Evolutionary conservation across 2,113 vertebrate genomes (phyloP), one percentile per base, ranked within the genome.

Genomic region (Charina bottae): DNA sequence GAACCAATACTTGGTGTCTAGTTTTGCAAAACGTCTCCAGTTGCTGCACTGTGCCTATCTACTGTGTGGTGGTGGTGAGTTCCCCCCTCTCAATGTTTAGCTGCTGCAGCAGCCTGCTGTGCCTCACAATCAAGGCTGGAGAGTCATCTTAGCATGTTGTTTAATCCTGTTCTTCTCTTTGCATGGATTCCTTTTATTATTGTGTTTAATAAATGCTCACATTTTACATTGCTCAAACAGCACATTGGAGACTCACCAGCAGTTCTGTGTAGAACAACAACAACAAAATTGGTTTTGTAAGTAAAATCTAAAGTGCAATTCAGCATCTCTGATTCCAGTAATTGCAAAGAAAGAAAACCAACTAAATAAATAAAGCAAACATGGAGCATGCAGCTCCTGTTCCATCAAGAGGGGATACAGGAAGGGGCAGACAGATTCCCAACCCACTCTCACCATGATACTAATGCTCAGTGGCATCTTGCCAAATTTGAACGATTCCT

Each of bases 201-300:
- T 60, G 78, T 53, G 55, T 84, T 84, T 90, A 90, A 90, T 85
- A 90, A 90, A 90, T 90, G 78, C 21, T 84, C 83, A n/a, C 89
- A 85, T 85, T 85, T 60, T 85, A n/a, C 56, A 37, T n/a, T 60
- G 37, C 19, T 85, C 28, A 49, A 85, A 85, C 55, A 49, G 78
- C 89, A n/a, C 89, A 53, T 83, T 53, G 89, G 89, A 90, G 89
- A 90, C 89, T 53, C 78, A 59, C 55, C 89, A 60, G 55, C n/a
- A 42, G 23, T 83, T 85, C 37, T n/a, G 78, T 23, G 56, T 83
- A 37, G 56, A 90, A 60, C 88, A 68, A 68, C 46, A 68, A 24
- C 42, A 54, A n/a, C 55, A 85, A 84, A 60, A 84, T 49, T n/a
- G 56, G 55, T 85, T 84, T 60, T 85, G 78, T 90, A 84, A 90